Conservation (phyloP, 2,113 vertebrate species). For the Corythaixoides concolor region DNA sequence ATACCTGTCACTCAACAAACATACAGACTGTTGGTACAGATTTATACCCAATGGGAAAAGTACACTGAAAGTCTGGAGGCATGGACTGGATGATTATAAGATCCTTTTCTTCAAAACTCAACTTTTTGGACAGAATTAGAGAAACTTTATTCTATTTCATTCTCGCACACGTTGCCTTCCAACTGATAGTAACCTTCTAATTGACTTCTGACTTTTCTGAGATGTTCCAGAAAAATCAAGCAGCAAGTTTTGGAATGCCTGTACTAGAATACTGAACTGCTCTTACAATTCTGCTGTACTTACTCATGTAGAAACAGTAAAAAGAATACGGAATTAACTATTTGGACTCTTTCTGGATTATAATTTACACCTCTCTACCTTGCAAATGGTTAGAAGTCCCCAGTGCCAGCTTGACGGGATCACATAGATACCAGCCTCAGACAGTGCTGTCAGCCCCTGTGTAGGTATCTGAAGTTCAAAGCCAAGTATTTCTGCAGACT, state of each 20-base stretch:
- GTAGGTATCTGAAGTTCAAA: background rate
- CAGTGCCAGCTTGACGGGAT: background rate
- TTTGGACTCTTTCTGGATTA: background rate
- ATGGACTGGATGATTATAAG: background rate
- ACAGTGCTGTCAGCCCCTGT: background rate
- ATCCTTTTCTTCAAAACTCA: background rate
- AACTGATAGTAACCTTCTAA: background rate
- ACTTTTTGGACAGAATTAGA: background rate
- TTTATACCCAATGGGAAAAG: background rate
- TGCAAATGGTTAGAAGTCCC: background rate
- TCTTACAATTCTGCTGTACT: background rate
- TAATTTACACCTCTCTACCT: background rate
- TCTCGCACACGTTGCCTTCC: background rate
- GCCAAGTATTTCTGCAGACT: background rate
- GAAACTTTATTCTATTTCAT: background rate
- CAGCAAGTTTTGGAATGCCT: background rate
- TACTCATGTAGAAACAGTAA: background rate
- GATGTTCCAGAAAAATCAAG: background rate
- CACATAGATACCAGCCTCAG: background rate
- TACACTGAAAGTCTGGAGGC: background rate
- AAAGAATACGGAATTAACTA: background rate
- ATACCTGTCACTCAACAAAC: background rate
- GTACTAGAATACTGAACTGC: background rate
- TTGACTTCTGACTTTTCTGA: background rate
- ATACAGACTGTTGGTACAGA: background rate